These are phyloP conservation scores for Leptosomus discolor DNA, from an alignment of 2,113 vertebrate species.

Conservation along the genomic window DNA sequence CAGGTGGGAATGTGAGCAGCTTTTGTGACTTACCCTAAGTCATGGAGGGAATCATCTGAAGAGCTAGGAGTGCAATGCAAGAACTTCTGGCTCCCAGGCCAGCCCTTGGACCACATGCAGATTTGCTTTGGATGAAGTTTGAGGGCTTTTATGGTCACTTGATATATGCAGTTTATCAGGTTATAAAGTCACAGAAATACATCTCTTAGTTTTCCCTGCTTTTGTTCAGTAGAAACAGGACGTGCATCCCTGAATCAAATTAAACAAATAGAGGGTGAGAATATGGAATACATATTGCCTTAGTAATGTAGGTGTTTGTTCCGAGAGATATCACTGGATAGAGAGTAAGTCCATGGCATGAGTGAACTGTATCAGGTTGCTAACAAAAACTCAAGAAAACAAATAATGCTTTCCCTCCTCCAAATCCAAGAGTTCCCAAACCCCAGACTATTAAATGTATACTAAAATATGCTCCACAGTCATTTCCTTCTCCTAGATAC, in stretches of 20 bases:
- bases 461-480: neutral
- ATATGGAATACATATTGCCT: neutral
- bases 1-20: neutral
- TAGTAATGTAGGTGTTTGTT: neutral
- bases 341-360: neutral
- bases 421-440: neutral
- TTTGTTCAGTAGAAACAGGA: neutral
- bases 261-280: neutral
- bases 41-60: neutral
- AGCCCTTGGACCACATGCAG: neutral
- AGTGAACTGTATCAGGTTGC: neutral
- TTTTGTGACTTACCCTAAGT: neutral
- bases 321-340: neutral
- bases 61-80: neutral
- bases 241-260: neutral
- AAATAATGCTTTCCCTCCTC: rapidly evolving
- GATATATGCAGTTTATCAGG: neutral
- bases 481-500: neutral
- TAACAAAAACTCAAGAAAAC: neutral
- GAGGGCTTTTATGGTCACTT: neutral
- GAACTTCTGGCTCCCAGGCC: neutral
- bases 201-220: neutral
- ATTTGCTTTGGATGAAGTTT: neutral
- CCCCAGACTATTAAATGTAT: neutral
- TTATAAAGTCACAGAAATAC: neutral